Evolutionary conservation across 2,888 invertebrate genomes (phyloP).

Genomic region (Hymenopus coronatus): DNA sequence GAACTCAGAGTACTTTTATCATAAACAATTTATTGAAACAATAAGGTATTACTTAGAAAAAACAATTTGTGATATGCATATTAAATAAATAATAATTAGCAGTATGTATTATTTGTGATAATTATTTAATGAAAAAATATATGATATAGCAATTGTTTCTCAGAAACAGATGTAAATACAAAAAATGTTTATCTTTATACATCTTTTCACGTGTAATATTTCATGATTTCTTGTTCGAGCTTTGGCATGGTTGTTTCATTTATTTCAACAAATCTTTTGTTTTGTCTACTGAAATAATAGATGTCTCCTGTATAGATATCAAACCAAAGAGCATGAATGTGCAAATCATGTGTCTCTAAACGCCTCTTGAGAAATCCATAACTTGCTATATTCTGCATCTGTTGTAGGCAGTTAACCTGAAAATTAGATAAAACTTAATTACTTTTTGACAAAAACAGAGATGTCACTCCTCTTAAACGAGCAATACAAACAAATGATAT

Average conservation of each 20-base stretch:
- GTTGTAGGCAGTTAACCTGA: slow-evolving; percentile 84
- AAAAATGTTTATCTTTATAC: not conserved
- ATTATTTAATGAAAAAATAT: not conserved
- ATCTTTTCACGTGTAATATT: slow-evolving; percentile 53
- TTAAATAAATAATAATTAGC: too few species aligned
- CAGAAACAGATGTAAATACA: not conserved
- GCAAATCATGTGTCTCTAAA: slow-evolving; percentile 75
- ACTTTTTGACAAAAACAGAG: not conserved
- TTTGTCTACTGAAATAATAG: slow-evolving; percentile 86
- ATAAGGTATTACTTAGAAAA: too few species aligned
- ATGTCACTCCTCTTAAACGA: too few species aligned
- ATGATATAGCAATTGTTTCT: not conserved
- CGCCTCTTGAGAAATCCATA: slow-evolving; percentile 85
- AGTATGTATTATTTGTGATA: not conserved
- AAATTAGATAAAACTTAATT: slow-evolving; percentile 39
- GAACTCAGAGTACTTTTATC: too few species aligned
- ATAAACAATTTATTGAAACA: too few species aligned
- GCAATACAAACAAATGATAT: too few species aligned
- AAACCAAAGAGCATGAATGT: slow-evolving; percentile 95
- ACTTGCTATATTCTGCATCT: slow-evolving; percentile 88
- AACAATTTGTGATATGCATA: too few species aligned
- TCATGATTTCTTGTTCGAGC: slow-evolving; percentile 71
- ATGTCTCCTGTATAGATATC: slow-evolving; percentile 96
- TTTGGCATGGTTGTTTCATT: slow-evolving; percentile 76
- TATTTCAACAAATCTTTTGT: slow-evolving; percentile 81